Conservation (phyloP, 2,113 vertebrate species). For the Lepus europaeus region DNA sequence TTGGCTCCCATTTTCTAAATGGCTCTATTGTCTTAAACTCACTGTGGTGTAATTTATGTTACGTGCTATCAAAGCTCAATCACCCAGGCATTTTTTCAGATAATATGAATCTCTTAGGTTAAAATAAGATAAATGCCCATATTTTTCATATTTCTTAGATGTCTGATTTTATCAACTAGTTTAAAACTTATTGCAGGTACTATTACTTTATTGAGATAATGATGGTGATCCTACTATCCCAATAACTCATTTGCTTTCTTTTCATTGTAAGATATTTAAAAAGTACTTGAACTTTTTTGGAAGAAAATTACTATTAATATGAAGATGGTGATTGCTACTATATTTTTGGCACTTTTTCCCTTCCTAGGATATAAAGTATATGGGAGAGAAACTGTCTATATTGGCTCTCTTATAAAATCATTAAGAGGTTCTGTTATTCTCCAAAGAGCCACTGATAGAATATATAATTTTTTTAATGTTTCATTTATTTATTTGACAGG, state of each 20-base stretch:
- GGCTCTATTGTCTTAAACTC: constrained; percentile 41
- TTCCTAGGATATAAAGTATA: constrained; percentile 35
- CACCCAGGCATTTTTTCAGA: neutral
- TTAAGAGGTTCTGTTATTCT: neutral
- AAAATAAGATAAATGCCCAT: neutral
- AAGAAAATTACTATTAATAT: constrained; percentile 55
- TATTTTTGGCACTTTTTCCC: neutral
- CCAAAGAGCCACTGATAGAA: neutral
- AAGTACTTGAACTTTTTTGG: constrained; percentile 42
- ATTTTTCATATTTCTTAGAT: constrained; percentile 31
- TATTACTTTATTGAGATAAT: constrained; percentile 44
- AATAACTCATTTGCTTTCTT: constrained; percentile 44
- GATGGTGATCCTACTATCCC: neutral
- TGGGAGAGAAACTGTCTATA: neutral
- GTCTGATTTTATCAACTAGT: constrained; percentile 29
- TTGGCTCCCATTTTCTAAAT: constrained; percentile 47
- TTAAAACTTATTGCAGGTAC: constrained; percentile 39
- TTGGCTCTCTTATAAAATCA: neutral
- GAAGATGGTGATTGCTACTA: neutral
- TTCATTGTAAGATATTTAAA: constrained; percentile 58
- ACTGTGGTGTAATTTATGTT: constrained; percentile 10
- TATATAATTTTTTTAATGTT: neutral
- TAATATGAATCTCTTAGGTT: constrained; percentile 45
- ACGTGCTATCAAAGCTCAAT: constrained; percentile 18
- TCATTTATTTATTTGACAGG: too few relatives aligned